Evolutionary conservation across 1,140 invertebrate genomes (phyloP).

Genomic region (Atta cephalotes): DNA sequence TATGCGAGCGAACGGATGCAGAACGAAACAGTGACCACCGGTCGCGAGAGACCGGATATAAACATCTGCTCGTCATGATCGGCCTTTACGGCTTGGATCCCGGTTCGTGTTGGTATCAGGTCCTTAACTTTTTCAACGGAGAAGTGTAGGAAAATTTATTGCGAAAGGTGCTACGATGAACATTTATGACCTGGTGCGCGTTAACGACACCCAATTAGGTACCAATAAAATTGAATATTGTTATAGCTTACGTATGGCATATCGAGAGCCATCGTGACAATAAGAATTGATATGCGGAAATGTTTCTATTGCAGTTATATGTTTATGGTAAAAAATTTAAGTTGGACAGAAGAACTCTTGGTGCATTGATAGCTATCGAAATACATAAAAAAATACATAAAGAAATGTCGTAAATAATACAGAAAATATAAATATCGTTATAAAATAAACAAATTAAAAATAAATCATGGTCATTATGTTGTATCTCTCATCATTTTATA

Average conservation of each 20-base stretch:
- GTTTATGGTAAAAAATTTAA: conserved; percentile 28
- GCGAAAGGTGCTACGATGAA: conserved; percentile 67
- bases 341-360: conserved; percentile 1
- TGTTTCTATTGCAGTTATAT: background rate
- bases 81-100: conserved; percentile 75
- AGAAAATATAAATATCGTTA: background rate
- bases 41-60: conserved; percentile 80
- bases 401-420: conserved; percentile 2
- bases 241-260: conserved; percentile 24
- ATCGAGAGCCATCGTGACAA: background rate
- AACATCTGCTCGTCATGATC: conserved; percentile 83
- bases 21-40: conserved; percentile 67
- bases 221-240: conserved; percentile 58
- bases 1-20: conserved; percentile 63
- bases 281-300: conserved; percentile 15
- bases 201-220: conserved; percentile 73
- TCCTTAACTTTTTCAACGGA: conserved; percentile 76
- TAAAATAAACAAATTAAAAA: conserved; percentile 6
- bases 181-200: conserved; percentile 71
- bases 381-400: background rate
- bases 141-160: conserved; percentile 74
- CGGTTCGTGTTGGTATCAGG: conserved; percentile 62
- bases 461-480: too few species aligned
- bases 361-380: conserved; percentile 22
- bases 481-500: background rate